Evolutionary conservation across 37 sponge, comb jelly and placozoan species (phyloP).

Genomic region (Beroe ovata): DNA sequence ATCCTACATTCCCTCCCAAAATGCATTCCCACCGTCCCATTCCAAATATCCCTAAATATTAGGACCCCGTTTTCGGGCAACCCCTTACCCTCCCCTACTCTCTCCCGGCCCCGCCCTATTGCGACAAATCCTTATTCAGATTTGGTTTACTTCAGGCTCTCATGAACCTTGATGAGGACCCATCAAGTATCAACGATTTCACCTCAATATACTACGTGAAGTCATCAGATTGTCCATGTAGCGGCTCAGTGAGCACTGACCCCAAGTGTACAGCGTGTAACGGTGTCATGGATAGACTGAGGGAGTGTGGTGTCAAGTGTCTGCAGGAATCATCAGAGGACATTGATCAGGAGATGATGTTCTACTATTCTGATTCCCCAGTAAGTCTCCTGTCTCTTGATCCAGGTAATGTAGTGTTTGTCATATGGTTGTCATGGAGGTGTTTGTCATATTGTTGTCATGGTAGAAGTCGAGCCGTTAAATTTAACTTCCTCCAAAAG

Average conservation of each 20-base stretch:
- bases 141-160: conserved; percentile 14
- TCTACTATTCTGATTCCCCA: conserved; percentile 16
- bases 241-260: background rate
- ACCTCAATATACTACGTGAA: conserved; percentile 19
- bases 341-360: conserved; percentile 3
- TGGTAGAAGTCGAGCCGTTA: too few relatives aligned
- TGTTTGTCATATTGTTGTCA: too few relatives aligned
- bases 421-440: too few relatives aligned
- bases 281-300: conserved; percentile 28
- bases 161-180: conserved; percentile 60
- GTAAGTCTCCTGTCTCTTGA: too few relatives aligned
- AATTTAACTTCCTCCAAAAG: too few relatives aligned
- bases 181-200: conserved; percentile 40
- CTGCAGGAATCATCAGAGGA: background rate
- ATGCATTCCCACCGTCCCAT: background rate
- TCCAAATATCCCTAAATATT: background rate
- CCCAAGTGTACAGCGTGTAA: background rate
- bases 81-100: background rate
- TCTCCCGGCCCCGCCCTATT: background rate
- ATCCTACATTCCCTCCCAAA: too few relatives aligned
- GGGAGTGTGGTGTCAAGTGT: background rate
- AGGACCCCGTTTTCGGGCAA: too few relatives aligned
- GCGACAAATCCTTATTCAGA: too few relatives aligned
- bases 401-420: too few relatives aligned
- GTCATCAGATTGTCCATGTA: background rate